Evolutionary conservation across 1,140 invertebrate genomes (phyloP), one percentile per base, ranked within the genome.

Genomic region (Pachypsylla venusta): DNA sequence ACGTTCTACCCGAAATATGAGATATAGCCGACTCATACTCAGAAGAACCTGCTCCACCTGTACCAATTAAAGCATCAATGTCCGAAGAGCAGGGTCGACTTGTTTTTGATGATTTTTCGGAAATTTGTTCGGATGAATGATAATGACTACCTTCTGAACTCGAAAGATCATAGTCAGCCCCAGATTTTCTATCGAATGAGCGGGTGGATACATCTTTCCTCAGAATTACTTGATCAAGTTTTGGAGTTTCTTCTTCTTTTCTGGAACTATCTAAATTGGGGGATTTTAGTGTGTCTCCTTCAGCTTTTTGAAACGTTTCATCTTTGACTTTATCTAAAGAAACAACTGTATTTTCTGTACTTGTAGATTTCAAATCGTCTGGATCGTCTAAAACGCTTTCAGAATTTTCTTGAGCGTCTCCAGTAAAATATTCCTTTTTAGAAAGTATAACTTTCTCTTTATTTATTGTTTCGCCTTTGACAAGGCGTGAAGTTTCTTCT

Each of bases 71-170:
- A 4, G 82, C 81, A 67, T 93, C 89, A n/a, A 92, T 72, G 70
- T 93, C 89, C 0, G 88, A 90, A 1, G 89, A 93, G 58, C 85
- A 80, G 1, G 89, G 89, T 66, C 90, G 77, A 71, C 88, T 87
- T 25, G 75, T 75, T 16, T 74, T 77, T 54, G 76, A 81, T 59
- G 84, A 80, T 27, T 69, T 73, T 56, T 75, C 71, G 19, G 70
- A 73, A 10, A 83, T 82, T 66, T 85, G 82, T 66, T 91, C 89
- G 70, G 87, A 89, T 57, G 88, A 91, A 60, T 89, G 87, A 70
- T 91, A 92, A 64, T 86, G 84, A 69, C 88, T 92, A 64, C 89
- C 88, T 53, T 87, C 79, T n/a, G 89, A 91, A 73, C 88, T 91
- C 0, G 88, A 91, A 70, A 82, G 71, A 71, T 89, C 86, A 22